Percentiles rank a stretch among this genome's conserved stretches.
Evolutionary conservation across 2,888 invertebrate genomes (phyloP).

Genomic region (Nephrotoma flavescens): DNA sequence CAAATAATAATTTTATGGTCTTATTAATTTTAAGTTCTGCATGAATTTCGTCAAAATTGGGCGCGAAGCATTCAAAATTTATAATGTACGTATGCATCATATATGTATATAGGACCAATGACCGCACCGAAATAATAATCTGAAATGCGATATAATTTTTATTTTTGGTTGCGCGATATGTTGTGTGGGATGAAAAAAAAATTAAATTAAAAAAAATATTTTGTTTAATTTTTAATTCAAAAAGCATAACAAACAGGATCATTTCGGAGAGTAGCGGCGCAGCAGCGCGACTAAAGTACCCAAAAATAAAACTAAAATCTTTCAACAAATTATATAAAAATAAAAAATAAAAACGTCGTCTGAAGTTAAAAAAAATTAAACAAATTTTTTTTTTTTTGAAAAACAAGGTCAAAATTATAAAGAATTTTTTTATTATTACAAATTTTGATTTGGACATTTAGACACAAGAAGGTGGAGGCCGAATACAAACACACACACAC

Average conservation of each 20-base stretch:
- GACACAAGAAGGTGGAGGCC: not conserved
- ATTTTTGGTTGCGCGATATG: not conserved
- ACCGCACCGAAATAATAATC: not conserved
- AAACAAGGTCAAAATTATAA: not conserved
- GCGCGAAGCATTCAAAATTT: too few species aligned
- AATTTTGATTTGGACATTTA: not conserved
- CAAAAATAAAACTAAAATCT: not conserved
- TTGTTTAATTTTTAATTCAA: not conserved
- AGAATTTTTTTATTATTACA: not conserved
- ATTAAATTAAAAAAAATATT: not conserved
- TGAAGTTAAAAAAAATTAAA: not conserved
- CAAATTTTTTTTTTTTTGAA: not conserved
- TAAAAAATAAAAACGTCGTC: not conserved
- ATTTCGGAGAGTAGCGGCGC: not conserved
- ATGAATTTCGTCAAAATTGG: too few species aligned
- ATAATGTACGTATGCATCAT: too few species aligned
- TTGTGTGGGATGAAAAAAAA: not conserved
- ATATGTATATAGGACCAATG: too few species aligned
- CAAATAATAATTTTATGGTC: not conserved
- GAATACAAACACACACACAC: not conserved
- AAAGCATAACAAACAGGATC: not conserved
- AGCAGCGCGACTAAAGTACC: not conserved
- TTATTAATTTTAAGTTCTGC: not conserved
- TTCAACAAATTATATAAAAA: not conserved
- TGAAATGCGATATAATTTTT: not conserved